A percentile compares a stretch with the other conserved stretches of the same genome.
phyloP scores from a whole-genome alignment of 35 echinoderm and acorn worm genomes.

The Heliocidaris tuberculata region DNA sequence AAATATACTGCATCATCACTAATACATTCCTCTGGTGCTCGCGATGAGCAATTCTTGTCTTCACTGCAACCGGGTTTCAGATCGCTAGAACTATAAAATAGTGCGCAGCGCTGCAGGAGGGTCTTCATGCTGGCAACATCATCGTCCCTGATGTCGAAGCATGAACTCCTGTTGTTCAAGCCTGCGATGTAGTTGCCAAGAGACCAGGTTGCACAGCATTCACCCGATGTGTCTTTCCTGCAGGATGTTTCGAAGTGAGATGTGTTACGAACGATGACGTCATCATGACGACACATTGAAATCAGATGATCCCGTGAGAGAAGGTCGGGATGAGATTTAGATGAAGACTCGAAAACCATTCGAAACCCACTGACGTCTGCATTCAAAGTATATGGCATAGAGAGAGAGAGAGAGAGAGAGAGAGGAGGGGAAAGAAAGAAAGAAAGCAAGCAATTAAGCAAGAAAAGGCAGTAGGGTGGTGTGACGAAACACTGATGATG shows the following conservation, averaged over 20 bases:
- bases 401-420: neutral
- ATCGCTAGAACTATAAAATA: slow-evolving; percentile 44
- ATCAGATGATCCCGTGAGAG: neutral
- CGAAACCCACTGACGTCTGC: neutral
- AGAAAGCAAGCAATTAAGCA: neutral
- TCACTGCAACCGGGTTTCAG: neutral
- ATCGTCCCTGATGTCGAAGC: slow-evolving; percentile 55
- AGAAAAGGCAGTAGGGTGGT: too few species aligned
- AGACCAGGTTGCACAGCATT: slow-evolving; percentile 72
- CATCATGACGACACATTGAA: slow-evolving; percentile 44
- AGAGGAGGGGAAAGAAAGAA: neutral
- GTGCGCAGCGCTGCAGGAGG: slow-evolving; percentile 50
- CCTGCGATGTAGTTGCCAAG: slow-evolving; percentile 67
- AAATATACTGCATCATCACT: slow-evolving; percentile 50
- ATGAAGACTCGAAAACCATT: slow-evolving; percentile 26
- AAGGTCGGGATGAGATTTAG: neutral
- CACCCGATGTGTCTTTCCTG: neutral
- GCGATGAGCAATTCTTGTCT: neutral
- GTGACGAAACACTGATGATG: too few species aligned
- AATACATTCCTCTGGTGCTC: slow-evolving; percentile 58
- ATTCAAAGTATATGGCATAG: neutral
- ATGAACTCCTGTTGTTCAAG: slow-evolving; percentile 68
- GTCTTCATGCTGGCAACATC: slow-evolving; percentile 50
- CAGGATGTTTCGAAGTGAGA: neutral
- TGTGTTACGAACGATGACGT: slow-evolving; percentile 38